phyloP scores from a whole-genome alignment of 2,888 invertebrate species.

The Psylliodes chrysocephalus region DNA sequence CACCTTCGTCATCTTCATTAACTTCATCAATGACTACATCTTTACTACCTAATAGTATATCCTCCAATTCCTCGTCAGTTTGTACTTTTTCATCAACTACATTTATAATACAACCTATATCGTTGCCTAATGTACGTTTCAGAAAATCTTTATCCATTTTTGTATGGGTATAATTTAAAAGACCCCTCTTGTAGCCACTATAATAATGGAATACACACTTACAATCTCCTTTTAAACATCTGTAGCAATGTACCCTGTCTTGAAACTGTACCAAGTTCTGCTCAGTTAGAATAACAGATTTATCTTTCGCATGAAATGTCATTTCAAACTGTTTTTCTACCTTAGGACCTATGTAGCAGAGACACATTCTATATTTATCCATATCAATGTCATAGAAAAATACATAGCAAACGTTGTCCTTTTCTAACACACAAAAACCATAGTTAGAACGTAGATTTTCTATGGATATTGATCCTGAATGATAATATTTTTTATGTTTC shows the following conservation, averaged over 20 bases:
- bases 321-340: conserved; percentile 37
- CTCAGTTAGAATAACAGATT: conserved; percentile 29
- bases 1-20: conserved; percentile 34
- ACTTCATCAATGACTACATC: conserved; percentile 40
- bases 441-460: conserved; percentile 30
- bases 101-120: conserved; percentile 22
- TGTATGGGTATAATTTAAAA: conserved; percentile 32
- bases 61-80: conserved; percentile 34
- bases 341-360: conserved; percentile 19
- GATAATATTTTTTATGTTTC: conserved; percentile 36
- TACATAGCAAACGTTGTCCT: conserved; percentile 28
- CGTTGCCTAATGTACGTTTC: conserved; percentile 28
- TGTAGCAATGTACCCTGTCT: conserved; percentile 36
- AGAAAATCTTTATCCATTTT: conserved; percentile 34
- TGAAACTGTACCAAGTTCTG: conserved; percentile 31
- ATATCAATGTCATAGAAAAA: conserved; percentile 36
- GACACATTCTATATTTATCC: conserved; percentile 27
- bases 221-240: conserved; percentile 39
- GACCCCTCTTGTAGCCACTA: conserved; percentile 29
- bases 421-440: conserved; percentile 35
- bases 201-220: conserved; percentile 31
- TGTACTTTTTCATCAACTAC: conserved; percentile 37
- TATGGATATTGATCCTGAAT: conserved; percentile 22
- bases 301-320: conserved; percentile 21
- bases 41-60: conserved; percentile 32